A percentile compares a stretch with the other conserved stretches of the same genome.
These are phyloP conservation scores for Brachypalpus laphriformis DNA, from an alignment of 2,888 invertebrate species.

Conservation along the genomic window DNA sequence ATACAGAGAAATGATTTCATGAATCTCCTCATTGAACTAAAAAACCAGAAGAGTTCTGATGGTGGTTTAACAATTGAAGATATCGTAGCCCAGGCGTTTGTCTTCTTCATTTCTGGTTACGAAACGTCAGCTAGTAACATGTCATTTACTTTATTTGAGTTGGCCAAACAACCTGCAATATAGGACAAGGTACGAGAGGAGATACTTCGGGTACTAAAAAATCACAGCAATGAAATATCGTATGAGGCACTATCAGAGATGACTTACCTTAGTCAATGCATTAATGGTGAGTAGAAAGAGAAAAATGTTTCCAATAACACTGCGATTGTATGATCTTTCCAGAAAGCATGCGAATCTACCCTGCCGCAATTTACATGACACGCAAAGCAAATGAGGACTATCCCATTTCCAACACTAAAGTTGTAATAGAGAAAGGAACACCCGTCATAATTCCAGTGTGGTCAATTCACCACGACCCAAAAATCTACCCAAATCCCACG, in stretches of 20 bases:
- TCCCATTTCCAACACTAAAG: slow-evolving; percentile 77
- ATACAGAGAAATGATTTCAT: slow-evolving; percentile 78
- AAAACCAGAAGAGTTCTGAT: slow-evolving; percentile 67
- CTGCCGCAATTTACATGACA: slow-evolving; percentile 80
- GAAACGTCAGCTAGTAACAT: slow-evolving; percentile 84
- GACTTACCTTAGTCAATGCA: slow-evolving; percentile 83
- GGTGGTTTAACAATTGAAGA: slow-evolving; percentile 82
- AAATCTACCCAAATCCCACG: slow-evolving; percentile 82
- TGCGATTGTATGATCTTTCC: slow-evolving; percentile 17
- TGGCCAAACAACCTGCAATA: slow-evolving; percentile 83
- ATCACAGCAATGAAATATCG: slow-evolving; percentile 81
- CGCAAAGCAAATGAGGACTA: slow-evolving; percentile 80
- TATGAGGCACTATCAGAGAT: slow-evolving; percentile 83
- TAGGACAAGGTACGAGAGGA: slow-evolving; percentile 83
- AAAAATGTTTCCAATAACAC: too few species aligned
- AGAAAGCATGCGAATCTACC: slow-evolving; percentile 83
- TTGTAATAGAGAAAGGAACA: slow-evolving; percentile 79
- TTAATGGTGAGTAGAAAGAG: slow-evolving; percentile 81
- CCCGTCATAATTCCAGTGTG: slow-evolving; percentile 79
- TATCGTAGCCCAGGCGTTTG: slow-evolving; percentile 84
- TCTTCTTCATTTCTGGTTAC: slow-evolving; percentile 84
- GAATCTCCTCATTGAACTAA: slow-evolving; percentile 77
- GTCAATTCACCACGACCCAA: slow-evolving; percentile 82
- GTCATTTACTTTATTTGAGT: slow-evolving; percentile 83
- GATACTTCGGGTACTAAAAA: slow-evolving; percentile 80